Base-by-base conservation (phyloP, 2,888 invertebrate genomes). In the Drosophila neonasuta region DNA sequence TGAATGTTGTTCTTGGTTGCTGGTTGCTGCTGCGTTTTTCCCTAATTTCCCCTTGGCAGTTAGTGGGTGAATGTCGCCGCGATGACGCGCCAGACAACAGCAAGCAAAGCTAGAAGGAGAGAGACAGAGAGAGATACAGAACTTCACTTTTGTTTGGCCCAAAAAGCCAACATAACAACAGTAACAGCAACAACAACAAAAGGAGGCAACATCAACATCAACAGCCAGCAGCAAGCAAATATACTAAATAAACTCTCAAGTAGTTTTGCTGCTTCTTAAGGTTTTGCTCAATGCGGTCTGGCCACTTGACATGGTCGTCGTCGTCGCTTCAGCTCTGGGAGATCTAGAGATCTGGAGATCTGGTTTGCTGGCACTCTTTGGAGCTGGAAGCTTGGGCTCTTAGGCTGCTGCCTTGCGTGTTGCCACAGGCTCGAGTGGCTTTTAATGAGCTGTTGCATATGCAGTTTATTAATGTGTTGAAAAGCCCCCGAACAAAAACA, bases 361-460 rank as follows among this genome's bases (percentile, higher is more conserved):
- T 73, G 52, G 48, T 56, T 71, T 56, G 42, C 39, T 32, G 57
- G 41, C 57, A 42, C 63, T 58, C 1, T 24, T 24, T 3, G 32
- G 32, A 10, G 20, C 50, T 48, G 13, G 32, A 13, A 52, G 36
- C 68, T 55, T n/a, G n/a, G n/a, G n/a, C 46, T 45, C 20, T 46
- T 34, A 9, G 30, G 32, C 24, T 56, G 24, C 45, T 64, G 71
- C 59, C 62, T 60, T 82, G 70, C 74, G 71, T 77, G 77, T 62
- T 74, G 77, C 74, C 77, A 61, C 74, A 69, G 77, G 72, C 78
- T 78, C 79, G 79, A 84, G 86, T 80, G 74, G 68, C 74, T 83
- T 82, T 86, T 83, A 83, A 83, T 83, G 83, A 83, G 83, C 86
- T 84, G 83, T 80, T 83, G 83, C 86, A 80, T 83, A 83, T 83